These are phyloP conservation scores for Tenthredo mesomela DNA, from an alignment of 2,888 invertebrate genomes.

Conservation along the genomic window DNA sequence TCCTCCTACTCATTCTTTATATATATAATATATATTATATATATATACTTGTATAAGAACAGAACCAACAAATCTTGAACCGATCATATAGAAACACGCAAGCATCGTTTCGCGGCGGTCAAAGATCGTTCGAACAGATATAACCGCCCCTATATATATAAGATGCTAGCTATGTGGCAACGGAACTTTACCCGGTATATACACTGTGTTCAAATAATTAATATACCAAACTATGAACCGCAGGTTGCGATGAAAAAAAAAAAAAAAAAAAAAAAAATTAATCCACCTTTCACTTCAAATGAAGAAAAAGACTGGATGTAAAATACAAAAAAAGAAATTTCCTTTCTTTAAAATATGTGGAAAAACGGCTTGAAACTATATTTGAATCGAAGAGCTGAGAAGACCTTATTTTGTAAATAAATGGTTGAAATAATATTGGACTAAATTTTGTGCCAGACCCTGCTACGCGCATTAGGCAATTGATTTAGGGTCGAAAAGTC, in stretches of 20 bases:
- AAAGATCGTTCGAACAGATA: constrained; percentile 40
- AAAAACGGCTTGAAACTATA: too few relatives aligned
- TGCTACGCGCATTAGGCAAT: not conserved
- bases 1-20: not conserved
- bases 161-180: not conserved
- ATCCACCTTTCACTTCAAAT: too few relatives aligned
- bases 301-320: not conserved
- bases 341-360: not conserved
- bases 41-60: not conserved
- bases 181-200: constrained; percentile 37
- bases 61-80: constrained; percentile 17
- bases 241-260: not conserved
- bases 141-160: constrained; percentile 34
- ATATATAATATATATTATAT: not conserved
- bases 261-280: not conserved
- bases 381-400: too few relatives aligned
- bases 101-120: constrained; percentile 44
- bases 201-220: constrained; percentile 26
- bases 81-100: not conserved
- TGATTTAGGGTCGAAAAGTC: not conserved
- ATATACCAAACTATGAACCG: not conserved
- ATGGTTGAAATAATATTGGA: not conserved
- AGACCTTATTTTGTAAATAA: too few relatives aligned
- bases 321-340: not conserved
- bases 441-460: not conserved